phyloP scores from a whole-genome alignment of 2,888 invertebrate species.

The Erebia aethiops region DNA sequence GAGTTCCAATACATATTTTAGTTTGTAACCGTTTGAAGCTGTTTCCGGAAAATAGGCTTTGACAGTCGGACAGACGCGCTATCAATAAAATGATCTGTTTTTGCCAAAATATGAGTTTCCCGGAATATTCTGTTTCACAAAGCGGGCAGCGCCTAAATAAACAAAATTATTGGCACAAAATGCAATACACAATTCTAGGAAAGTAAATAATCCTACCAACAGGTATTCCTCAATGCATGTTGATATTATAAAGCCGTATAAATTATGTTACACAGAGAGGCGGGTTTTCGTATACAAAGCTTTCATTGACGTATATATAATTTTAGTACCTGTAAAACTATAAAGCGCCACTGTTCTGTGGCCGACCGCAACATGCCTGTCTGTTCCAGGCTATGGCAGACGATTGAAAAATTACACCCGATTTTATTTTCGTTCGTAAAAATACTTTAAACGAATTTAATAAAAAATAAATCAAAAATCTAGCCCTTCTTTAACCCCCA shows the following conservation, averaged over 20 bases:
- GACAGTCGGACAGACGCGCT: no score
- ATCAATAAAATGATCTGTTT: no score
- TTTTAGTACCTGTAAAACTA: constrained; percentile 6
- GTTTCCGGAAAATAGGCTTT: no score
- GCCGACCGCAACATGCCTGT: constrained; percentile 31
- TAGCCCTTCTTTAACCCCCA: background rate
- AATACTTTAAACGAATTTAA: background rate
- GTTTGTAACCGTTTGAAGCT: no score
- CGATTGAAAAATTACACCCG: constrained; percentile 23
- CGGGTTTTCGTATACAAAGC: constrained; percentile 22
- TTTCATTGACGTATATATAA: no score
- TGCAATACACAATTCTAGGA: background rate
- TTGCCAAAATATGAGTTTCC: background rate
- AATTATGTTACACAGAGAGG: background rate
- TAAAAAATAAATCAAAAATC: background rate
- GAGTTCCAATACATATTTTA: no score
- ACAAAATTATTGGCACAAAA: background rate
- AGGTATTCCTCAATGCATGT: background rate
- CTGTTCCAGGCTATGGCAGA: constrained; percentile 16
- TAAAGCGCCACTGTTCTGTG: constrained; percentile 23
- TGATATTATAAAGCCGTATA: background rate
- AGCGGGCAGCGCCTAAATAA: background rate
- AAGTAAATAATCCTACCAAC: constrained; percentile 5
- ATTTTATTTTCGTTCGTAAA: background rate
- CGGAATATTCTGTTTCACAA: background rate